Conservation (phyloP, 2,113 vertebrate species). For the Thryonomys swinderianus region DNA sequence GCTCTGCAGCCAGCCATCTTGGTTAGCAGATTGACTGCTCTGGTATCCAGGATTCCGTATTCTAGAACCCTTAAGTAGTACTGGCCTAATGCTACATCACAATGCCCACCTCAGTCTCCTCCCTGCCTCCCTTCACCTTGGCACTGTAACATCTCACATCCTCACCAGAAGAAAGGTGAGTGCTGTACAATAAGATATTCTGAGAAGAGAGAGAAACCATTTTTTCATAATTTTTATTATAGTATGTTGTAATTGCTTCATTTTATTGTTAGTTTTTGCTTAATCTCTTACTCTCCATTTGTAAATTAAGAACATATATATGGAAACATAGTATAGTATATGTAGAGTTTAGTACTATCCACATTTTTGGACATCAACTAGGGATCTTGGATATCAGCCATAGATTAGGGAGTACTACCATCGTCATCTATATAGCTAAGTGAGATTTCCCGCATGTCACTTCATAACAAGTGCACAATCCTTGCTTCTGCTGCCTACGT, state of each 20-base stretch:
- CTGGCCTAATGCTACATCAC: not conserved
- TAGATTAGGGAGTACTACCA: too few species aligned
- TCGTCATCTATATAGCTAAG: not conserved
- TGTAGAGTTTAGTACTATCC: not conserved
- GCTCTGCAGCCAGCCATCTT: not conserved
- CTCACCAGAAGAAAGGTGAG: not conserved
- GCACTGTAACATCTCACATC: not conserved
- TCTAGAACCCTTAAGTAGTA: not conserved
- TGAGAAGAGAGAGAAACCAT: not conserved
- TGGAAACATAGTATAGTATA: too few species aligned
- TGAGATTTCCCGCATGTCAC: not conserved
- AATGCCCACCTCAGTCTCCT: not conserved
- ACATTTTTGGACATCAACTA: not conserved
- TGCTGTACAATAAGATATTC: not conserved
- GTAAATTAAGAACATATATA: not conserved
- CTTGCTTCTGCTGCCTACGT: not conserved
- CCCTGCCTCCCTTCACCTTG: not conserved
- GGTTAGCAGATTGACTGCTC: too few species aligned
- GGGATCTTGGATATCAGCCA: not conserved
- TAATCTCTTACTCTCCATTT: not conserved
- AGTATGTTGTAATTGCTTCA: not conserved
- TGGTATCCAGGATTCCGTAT: not conserved
- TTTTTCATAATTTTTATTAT: not conserved
- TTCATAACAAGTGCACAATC: not conserved
- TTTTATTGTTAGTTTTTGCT: not conserved